Conservation (phyloP, 64 coral and sea anemone species). For the Stichodactyla mertensii region DNA sequence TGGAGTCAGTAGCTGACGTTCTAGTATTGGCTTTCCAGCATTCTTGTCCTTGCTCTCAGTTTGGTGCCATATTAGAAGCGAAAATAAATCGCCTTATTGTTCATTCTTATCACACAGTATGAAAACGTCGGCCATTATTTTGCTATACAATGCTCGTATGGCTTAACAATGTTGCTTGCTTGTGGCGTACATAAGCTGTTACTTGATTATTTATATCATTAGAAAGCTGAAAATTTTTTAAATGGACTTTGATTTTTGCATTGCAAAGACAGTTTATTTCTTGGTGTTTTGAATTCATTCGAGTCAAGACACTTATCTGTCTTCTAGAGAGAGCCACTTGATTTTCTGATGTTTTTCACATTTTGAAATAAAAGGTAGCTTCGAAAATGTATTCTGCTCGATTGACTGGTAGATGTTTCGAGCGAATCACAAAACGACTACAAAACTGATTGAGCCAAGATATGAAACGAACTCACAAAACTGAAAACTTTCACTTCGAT, state of each 20-base stretch:
- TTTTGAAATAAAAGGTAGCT: neutral
- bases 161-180: constrained; percentile 7
- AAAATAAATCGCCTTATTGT: constrained; percentile 13
- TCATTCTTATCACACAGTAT: constrained; percentile 17
- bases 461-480: constrained; percentile 28
- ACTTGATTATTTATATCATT: constrained; percentile 11
- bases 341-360: neutral
- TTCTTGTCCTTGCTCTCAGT: neutral
- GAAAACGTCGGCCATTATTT: constrained; percentile 8
- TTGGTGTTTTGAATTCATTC: neutral
- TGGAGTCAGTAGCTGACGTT: neutral
- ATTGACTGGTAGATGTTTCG: constrained; percentile 12
- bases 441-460: constrained; percentile 7
- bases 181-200: neutral
- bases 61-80: constrained; percentile 14
- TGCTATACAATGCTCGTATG: neutral
- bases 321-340: constrained; percentile 8
- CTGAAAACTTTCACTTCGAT: constrained; percentile 26
- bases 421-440: constrained; percentile 17
- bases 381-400: neutral
- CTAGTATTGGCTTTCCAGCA: neutral
- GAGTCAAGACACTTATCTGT: neutral
- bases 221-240: neutral
- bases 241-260: constrained; percentile 10
- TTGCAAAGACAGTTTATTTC: constrained; percentile 6